Evolutionary conservation across 2,797 vertebrate species (phyloP), one percentile per base, ranked within the genome.

Genomic region (Austrolebias charrua): DNA sequence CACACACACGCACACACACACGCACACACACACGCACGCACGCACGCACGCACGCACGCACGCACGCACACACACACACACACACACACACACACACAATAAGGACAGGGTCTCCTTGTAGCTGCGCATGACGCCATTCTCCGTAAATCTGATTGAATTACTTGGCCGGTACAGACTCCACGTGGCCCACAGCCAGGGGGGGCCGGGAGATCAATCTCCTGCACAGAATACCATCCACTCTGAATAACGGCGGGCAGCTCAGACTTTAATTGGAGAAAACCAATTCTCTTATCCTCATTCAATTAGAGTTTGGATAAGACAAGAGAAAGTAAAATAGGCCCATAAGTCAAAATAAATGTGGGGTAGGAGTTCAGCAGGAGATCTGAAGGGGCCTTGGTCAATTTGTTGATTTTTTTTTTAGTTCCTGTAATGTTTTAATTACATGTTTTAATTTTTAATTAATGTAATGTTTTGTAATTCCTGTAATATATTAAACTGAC

Each of bases 81-180:
- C 47, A 29, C 58, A 66, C 71, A 64, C 63, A 50, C 67, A 55
- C 75, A 69, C 64, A 58, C 69, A 63, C 55, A 16, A 52, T 78
- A 82, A 88, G 89, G 90, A 83, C 88, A 84, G 73, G 70, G 78
- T 90, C 83, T 91, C 85, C 88, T 89, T 90, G 88, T 82, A 84
- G 80, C 78, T 77, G 75, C 66, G 83, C 86, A 91, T 93, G 90
- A 91, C 88, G 86, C 91, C 90, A 94, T 80, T 89, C 76, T 89
- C 90, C 79, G 85, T 92, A 91, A 91, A 89, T 82, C 84, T 91
- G 89, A 93, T 94, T 92, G 82, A 91, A 92, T 93, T 91, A 91
- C 82, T 66, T 63, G 81, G 80, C 86, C 75, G 43, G 81, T 73
- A 83, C 89, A 80, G 89, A 85, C 71, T 86, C 69, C 84, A 87